phyloP scores from a whole-genome alignment of 2,797 vertebrate species.

The Acanthurus tractus region DNA sequence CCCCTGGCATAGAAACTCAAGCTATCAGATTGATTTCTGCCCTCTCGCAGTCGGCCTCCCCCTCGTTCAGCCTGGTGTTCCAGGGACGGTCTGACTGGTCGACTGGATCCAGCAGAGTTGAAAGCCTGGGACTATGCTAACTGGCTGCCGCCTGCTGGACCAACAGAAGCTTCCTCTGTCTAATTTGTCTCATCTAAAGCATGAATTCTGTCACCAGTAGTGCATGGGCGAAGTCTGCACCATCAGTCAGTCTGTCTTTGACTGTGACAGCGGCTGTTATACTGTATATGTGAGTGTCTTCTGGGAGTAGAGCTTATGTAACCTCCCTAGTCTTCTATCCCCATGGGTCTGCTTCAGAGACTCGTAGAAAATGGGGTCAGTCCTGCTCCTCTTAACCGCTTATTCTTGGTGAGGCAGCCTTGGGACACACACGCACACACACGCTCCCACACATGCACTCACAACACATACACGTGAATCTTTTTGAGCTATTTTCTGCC shows the following conservation, averaged over 20 bases:
- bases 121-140: constrained; percentile 11
- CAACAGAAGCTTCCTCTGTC: constrained; percentile 6
- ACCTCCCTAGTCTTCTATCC: constrained; percentile 53
- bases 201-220: constrained; percentile 2
- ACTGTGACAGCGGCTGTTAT: constrained; percentile 8
- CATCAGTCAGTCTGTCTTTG: constrained; percentile 18
- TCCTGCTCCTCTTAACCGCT: constrained; percentile 63
- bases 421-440: constrained; percentile 28
- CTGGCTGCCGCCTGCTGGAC: constrained; percentile 19
- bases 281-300: constrained; percentile 25
- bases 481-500: constrained; percentile 63
- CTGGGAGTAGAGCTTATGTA: constrained; percentile 59
- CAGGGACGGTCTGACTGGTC: constrained; percentile 28
- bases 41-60: constrained; percentile 16
- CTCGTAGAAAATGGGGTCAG: constrained; percentile 68
- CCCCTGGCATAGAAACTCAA: constrained; percentile 68
- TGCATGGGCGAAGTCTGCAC: background rate
- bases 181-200: constrained; percentile 15
- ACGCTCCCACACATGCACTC: constrained; percentile 7
- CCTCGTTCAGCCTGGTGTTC: constrained; percentile 11
- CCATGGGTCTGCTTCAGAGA: constrained; percentile 51
- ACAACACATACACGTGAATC: constrained; percentile 5
- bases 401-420: constrained; percentile 50
- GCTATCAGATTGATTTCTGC: constrained; percentile 74
- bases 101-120: constrained; percentile 35